phyloP scores from a whole-genome alignment of 2,888 invertebrate genomes.

The Drosophila paranaensis region DNA sequence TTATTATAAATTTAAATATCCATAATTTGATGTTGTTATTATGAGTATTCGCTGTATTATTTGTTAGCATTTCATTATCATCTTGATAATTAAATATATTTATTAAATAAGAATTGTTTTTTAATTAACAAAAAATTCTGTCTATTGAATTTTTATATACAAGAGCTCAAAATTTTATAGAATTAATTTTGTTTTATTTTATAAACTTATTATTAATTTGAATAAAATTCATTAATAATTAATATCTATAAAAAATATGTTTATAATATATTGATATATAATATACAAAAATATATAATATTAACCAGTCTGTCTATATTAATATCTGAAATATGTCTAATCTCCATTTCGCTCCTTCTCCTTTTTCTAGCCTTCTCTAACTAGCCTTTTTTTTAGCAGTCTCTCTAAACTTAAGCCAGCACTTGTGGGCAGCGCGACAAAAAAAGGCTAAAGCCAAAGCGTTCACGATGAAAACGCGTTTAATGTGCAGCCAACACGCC shows the following conservation, averaged over 20 bases:
- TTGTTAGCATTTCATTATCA: too few relatives aligned
- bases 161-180: too few relatives aligned
- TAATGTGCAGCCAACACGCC: slow-evolving; percentile 73
- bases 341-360: background rate
- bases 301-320: too few relatives aligned
- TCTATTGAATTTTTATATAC: too few relatives aligned
- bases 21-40: too few relatives aligned
- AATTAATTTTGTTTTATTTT: too few relatives aligned
- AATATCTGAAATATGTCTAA: background rate
- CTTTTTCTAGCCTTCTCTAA: background rate
- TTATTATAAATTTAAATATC: background rate
- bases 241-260: background rate
- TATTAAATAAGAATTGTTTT: too few relatives aligned
- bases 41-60: background rate
- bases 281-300: too few relatives aligned
- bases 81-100: too few relatives aligned
- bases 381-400: background rate
- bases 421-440: background rate
- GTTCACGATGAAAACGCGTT: slow-evolving; percentile 51
- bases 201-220: background rate
- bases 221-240: background rate
- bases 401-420: background rate
- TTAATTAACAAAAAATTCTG: too few relatives aligned
- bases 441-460: slow-evolving; percentile 21
- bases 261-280: background rate